Percentiles rank a stretch among this genome's conserved stretches.
phyloP scores from a whole-genome alignment of 1,140 invertebrate species.

The Eueides isabella region DNA sequence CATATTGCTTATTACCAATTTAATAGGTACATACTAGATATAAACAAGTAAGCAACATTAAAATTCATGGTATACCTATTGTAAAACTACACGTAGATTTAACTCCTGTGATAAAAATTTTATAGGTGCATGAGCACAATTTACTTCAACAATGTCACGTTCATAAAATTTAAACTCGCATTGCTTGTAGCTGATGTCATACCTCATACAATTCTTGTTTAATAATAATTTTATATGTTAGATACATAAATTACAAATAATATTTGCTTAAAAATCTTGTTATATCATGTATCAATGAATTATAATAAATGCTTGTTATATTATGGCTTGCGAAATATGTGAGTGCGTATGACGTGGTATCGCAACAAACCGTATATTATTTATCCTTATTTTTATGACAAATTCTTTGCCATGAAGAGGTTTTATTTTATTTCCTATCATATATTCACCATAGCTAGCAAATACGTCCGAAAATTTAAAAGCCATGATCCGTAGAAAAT shows the following conservation, averaged over 20 bases:
- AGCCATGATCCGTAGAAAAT: not conserved
- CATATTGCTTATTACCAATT: not conserved
- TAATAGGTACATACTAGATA: not conserved
- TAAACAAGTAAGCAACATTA: not conserved
- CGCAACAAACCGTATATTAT: conserved; percentile 6
- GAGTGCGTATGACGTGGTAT: conserved; percentile 12
- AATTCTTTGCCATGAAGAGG: conserved; percentile 13
- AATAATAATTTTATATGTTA: not conserved
- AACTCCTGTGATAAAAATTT: not conserved
- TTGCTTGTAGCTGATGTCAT: conserved; percentile 9
- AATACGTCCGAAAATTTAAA: not conserved
- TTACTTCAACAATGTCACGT: conserved; percentile 11
- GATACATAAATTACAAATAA: not conserved
- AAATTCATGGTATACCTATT: not conserved
- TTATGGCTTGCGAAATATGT: not conserved
- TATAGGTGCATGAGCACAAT: not conserved
- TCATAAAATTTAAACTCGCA: conserved; percentile 1
- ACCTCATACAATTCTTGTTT: not conserved
- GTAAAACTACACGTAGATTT: not conserved
- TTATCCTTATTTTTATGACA: not conserved
- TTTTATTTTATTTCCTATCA: conserved; percentile 1
- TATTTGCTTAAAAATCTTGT: conserved; percentile 5
- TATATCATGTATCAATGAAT: conserved; percentile 10
- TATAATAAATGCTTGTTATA: not conserved
- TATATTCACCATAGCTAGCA: conserved; percentile 7